phyloP scores from a whole-genome alignment of 2,113 vertebrate genomes.

The Dromiciops gliroides region DNA sequence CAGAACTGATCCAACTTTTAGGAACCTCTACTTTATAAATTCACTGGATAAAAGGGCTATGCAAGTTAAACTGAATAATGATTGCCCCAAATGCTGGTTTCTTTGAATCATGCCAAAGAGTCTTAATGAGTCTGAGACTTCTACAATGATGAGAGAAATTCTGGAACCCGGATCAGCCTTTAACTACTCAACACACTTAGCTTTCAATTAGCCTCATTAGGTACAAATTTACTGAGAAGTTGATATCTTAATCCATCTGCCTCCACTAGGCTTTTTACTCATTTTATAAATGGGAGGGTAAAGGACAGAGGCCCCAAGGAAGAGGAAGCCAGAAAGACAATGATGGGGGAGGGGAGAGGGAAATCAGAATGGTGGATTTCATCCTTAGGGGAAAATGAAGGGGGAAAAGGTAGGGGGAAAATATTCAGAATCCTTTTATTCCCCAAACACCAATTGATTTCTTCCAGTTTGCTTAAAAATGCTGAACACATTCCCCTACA shows the following conservation, averaged over 20 bases:
- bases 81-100: conserved; percentile 18
- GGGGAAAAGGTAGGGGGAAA: not conserved
- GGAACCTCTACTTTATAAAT: conserved; percentile 18
- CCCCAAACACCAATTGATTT: conserved; percentile 18
- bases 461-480: conserved; percentile 32
- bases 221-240: conserved; percentile 53
- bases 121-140: not conserved
- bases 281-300: conserved; percentile 7
- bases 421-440: conserved; percentile 22
- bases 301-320: conserved; percentile 24
- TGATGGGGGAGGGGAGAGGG: not conserved
- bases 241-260: conserved; percentile 45
- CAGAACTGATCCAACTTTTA: not conserved
- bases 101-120: conserved; percentile 7
- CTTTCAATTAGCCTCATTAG: conserved; percentile 43
- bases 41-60: conserved; percentile 6
- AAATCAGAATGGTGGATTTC: conserved; percentile 4
- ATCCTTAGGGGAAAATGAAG: conserved; percentile 45
- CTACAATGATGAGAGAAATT: conserved; percentile 15
- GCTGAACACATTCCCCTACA: not conserved
- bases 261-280: conserved; percentile 16
- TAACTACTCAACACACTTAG: conserved; percentile 26
- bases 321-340: not conserved
- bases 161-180: not conserved
- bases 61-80: conserved; percentile 29